A percentile compares a stretch with the other conserved stretches of the same genome.
These are phyloP conservation scores for Pomacea canaliculata DNA, from an alignment of 2,888 invertebrate genomes.

Conservation along the genomic window DNA sequence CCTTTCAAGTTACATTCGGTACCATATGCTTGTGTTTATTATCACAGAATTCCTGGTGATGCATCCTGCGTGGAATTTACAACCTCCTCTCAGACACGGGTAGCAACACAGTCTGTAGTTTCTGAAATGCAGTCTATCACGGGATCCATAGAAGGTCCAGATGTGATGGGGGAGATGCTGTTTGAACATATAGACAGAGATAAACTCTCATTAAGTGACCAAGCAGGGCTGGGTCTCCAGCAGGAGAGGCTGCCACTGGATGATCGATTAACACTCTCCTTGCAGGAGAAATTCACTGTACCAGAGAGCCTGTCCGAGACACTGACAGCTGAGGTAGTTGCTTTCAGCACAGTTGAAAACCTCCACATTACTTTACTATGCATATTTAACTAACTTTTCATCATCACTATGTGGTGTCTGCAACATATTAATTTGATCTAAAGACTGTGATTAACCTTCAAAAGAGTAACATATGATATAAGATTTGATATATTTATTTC, in stretches of 20 bases:
- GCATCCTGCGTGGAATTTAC: background rate
- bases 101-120: background rate
- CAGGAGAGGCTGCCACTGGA: constrained; percentile 38
- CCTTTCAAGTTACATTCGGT: too few species aligned
- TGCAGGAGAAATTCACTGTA: constrained; percentile 38
- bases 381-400: too few species aligned
- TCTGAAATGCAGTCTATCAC: constrained; percentile 2
- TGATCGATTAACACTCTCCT: constrained; percentile 7
- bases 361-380: too few species aligned
- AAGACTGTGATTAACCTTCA: too few species aligned
- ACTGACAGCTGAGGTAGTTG: constrained; percentile 39
- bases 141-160: constrained; percentile 23
- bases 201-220: constrained; percentile 49
- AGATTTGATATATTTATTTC: too few species aligned
- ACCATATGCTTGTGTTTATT: background rate
- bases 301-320: constrained; percentile 57
- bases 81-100: constrained; percentile 1
- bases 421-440: too few species aligned
- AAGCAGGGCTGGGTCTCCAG: constrained; percentile 45
- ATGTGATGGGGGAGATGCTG: constrained; percentile 35
- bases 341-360: too few species aligned
- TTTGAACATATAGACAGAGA: constrained; percentile 42
- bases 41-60: constrained; percentile 15
- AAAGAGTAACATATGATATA: too few species aligned
- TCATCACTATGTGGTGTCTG: too few species aligned